Conservation (phyloP, 2,113 vertebrate species). For the Proterorhinus semilunaris region DNA sequence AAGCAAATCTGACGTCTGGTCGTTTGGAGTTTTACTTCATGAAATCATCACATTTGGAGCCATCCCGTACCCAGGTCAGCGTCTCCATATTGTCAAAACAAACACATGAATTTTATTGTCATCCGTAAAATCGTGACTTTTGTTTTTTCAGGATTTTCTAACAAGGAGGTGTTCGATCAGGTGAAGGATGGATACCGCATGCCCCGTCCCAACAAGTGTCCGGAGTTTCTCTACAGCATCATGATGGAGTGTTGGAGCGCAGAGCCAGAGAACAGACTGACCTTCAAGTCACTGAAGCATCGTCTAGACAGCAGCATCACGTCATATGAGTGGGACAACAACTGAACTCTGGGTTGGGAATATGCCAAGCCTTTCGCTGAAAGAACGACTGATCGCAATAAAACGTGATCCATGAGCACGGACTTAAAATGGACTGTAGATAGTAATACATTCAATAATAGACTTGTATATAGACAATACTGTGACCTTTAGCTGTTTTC, state of each 20-base stretch:
- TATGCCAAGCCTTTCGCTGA: no score
- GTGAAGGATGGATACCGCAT: slow-evolving; percentile 72
- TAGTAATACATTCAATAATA: not conserved
- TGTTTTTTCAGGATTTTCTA: slow-evolving; percentile 62
- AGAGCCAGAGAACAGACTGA: slow-evolving; percentile 55
- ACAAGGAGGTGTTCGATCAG: slow-evolving; percentile 61
- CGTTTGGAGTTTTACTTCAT: slow-evolving; percentile 81
- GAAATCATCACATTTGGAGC: slow-evolving; percentile 79
- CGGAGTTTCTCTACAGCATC: slow-evolving; percentile 51
- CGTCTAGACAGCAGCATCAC: slow-evolving; percentile 43
- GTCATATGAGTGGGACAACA: not conserved
- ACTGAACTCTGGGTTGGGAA: not conserved
- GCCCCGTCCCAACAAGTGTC: slow-evolving; percentile 69
- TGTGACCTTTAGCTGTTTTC: not conserved
- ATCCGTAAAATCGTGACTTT: no score
- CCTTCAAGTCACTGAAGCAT: slow-evolving; percentile 62
- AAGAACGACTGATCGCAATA: not conserved
- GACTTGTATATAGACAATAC: not conserved
- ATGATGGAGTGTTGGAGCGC: slow-evolving; percentile 78
- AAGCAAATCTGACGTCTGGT: slow-evolving; percentile 82
- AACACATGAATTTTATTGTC: not conserved
- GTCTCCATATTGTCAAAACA: not conserved
- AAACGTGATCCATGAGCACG: not conserved
- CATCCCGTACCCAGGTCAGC: slow-evolving; percentile 79
- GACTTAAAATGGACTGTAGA: not conserved